Evolutionary conservation across 2,888 invertebrate species (phyloP), one percentile per base, ranked within the genome.

Genomic region (Tiliacea aurago): DNA sequence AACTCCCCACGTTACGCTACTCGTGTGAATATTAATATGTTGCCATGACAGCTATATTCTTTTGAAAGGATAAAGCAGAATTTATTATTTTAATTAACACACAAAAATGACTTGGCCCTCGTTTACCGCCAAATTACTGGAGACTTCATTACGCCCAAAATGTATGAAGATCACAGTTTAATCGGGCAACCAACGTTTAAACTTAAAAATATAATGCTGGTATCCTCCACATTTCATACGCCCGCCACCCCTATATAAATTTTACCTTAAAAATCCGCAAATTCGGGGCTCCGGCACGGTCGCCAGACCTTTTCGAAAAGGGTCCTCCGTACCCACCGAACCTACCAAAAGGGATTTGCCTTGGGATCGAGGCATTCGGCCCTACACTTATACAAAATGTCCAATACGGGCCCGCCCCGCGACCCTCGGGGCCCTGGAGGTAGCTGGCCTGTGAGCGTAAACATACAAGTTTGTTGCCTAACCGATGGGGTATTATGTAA

Each of bases 231-330:
- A 89, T 81, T 83, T 86, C 86, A 86, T 86, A 83, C 80, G 78
- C 68, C 70, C 87, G 87, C 89, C 88, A 89, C 90, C 91, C 92
- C 93, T 94, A 93, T 95, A 96, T 96, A 96, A 95, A 96, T 96
- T 96, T 94, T 94, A 95, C 95, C 95, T 96, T 95, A 96, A 96
- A 96, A 96, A 96, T 96, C 96, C 96, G 94, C 95, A 95, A 96
- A 96, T 95, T 95, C 95, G 94, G 94, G 92, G 89, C 92, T 90
- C 90, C 85, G 94, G 95, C 94, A 95, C 95, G 95, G 94, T 92
- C 93, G 89, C 88, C 81, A 91, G 94, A 94, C 94, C 94, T 94
- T 93, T 92, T 91, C 92, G 88, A 93, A 94, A 94, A 95, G 95
- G 96, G 95, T 94, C 93, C 80, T 76, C 64, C 93, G 83, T 66